Percentiles rank a stretch among this genome's conserved stretches.
Evolutionary conservation across 2,113 vertebrate species (phyloP).

Genomic region (Glaucidium brasilianum): DNA sequence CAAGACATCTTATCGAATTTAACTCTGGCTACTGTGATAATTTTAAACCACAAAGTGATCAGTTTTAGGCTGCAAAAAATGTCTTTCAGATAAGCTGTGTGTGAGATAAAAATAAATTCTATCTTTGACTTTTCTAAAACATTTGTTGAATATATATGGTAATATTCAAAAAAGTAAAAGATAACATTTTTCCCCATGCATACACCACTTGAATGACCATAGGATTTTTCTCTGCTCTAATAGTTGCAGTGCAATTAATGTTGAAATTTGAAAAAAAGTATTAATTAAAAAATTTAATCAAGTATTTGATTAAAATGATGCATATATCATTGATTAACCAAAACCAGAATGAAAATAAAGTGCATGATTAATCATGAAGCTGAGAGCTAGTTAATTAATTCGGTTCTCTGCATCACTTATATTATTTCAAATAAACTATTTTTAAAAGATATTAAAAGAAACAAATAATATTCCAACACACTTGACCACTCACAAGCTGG

Average conservation of each 20-base stretch:
- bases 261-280: background rate
- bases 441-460: background rate
- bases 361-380: background rate
- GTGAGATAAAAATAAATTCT: background rate
- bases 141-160: background rate
- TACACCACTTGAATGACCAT: background rate
- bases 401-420: background rate
- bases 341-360: constrained; percentile 22
- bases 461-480: background rate
- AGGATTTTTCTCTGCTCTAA: background rate
- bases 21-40: background rate
- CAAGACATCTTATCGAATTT: background rate
- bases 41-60: background rate
- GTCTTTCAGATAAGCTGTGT: background rate
- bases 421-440: background rate
- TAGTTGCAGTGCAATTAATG: background rate
- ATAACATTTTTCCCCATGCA: background rate
- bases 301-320: constrained; percentile 31
- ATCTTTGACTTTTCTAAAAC: background rate
- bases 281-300: constrained; percentile 14
- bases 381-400: constrained; percentile 1
- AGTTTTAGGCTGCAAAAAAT: background rate
- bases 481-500: background rate
- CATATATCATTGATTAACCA: constrained; percentile 12
- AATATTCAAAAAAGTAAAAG: background rate